Percentiles rank a stretch among this genome's conserved stretches.
Conservation (phyloP, 2,888 invertebrate species). For the Anoncus sp. region DNA sequence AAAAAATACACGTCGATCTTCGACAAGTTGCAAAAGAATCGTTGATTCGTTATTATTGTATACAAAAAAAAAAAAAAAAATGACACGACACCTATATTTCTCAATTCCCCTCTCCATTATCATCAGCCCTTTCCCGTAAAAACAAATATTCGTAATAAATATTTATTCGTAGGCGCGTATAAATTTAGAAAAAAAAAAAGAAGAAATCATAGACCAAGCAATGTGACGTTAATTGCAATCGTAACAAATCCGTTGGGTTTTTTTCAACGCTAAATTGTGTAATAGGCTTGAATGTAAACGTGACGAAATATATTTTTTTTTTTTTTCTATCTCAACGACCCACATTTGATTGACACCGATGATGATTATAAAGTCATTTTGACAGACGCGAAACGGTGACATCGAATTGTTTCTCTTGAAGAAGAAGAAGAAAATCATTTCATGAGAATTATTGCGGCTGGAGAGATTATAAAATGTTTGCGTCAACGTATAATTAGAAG, state of each 20-base stretch:
- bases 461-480: no score
- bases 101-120: not conserved
- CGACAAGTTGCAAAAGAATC: slow-evolving; percentile 46
- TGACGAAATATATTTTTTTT: no score
- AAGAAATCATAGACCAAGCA: slow-evolving; percentile 22
- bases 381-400: no score
- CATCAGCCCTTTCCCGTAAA: not conserved
- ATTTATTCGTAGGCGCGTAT: slow-evolving; percentile 58
- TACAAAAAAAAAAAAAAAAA: no score
- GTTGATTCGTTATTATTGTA: slow-evolving; percentile 32
- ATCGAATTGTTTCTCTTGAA: no score
- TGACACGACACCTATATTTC: slow-evolving; percentile 2
- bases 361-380: not conserved
- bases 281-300: slow-evolving; percentile 38
- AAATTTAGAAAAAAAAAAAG: slow-evolving; percentile 30
- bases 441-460: no score
- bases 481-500: no score
- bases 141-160: slow-evolving; percentile 45
- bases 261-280: slow-evolving; percentile 21
- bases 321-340: no score
- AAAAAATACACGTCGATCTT: slow-evolving; percentile 33
- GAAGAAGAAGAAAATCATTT: no score
- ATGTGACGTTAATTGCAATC: slow-evolving; percentile 37
- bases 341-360: not conserved
- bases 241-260: slow-evolving; percentile 37